Base-by-base conservation (phyloP, 1,140 invertebrate genomes). In the Eciton burchellii region DNA sequence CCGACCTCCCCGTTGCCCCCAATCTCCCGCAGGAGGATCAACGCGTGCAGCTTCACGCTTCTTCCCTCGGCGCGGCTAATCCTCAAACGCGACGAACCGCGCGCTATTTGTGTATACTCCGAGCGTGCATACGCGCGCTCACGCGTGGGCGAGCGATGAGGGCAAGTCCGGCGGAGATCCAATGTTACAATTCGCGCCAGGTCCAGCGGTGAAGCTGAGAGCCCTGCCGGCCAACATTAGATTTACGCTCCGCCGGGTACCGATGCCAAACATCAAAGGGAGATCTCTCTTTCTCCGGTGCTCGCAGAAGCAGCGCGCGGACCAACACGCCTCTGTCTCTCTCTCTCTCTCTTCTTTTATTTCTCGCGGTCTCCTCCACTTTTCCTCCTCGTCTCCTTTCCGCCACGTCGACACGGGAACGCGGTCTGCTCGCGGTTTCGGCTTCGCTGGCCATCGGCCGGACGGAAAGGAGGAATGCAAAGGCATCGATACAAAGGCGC, bases 191-290 rank as follows among this genome's bases (percentile, higher is more conserved):
- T 81, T 79, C 79, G 63, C 63, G 82, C 68, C 41, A 68, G 73
- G 35, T 35, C 35, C 35, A 35, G 35, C 35, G 59, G 74, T 57
- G 62, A 68, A 79, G 60, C 68, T 73, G 73, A 73, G 76, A 82
- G 47, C 73, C 26, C 56, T 56, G 19, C 29, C 49, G 65, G 35
- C 49, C 62, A 83, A 83, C 82, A 83, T 83, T 83, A 77, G 73
- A 68, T 56, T 79, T 52, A 79, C 52, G 73, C 60, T 83, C 57
- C 72, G 63, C 54, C 68, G 73, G 73, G 66, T 59, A 68, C 82
- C 49, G 73, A 79, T 83, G 82, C 41, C 73, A 49, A 83, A 83
- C 82, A 83, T 83, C 82, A 83, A 83, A 83, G 82, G 73, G 60
- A 66, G 54, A 63, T 52, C 56, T 35, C 49, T 45, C 54, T 35